Evolutionary conservation across 2,888 invertebrate species (phyloP), one percentile per base, ranked within the genome.

Genomic region (Nyleta sp.): DNA sequence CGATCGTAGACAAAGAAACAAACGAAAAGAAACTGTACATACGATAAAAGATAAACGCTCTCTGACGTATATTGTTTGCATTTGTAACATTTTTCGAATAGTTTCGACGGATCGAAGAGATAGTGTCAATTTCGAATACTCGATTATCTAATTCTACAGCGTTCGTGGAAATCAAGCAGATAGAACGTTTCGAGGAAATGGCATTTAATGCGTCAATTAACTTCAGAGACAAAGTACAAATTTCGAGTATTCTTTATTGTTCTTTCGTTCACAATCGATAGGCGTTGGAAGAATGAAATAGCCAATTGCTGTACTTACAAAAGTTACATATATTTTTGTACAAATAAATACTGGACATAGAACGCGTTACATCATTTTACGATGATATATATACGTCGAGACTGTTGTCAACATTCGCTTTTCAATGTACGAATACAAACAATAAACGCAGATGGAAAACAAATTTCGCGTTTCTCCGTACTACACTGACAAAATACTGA

Each of bases 21-120:
- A n/a, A n/a, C n/a, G n/a, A 28, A 10, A 7, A 28, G 6, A 28
- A 28, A 8, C 28, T 28, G 10, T 46, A 50, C 59, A 67, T 55
- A 20, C 28, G 65, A 59, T 59, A 59, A 57, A 50, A 46, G 65
- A 59, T 59, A 59, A 57, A 50, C 35, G 28, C 10, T 24, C 38
- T 5, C 6, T 31, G 8, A 38, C 46, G 31, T 18, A 24, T 18
- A 46, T 64, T 72, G 72, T 48, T 55, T 55, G 46, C 18, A 72
- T 72, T 72, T 35, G 15, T 64, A 11, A 48, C 53, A 72, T 62
- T 72, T 53, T 62, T 72, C 55, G 55, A 62, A 72, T 72, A 72
- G 72, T 72, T 72, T 72, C 40, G 8, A n/a, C 24, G 17, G 24
- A 33, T 35, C 31, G 15, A 17, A 52, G 24, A 2, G 46, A 64